A percentile compares a stretch with the other conserved stretches of the same genome.
Conservation (phyloP, 2,113 vertebrate species). For the Mohoua ochrocephala region DNA sequence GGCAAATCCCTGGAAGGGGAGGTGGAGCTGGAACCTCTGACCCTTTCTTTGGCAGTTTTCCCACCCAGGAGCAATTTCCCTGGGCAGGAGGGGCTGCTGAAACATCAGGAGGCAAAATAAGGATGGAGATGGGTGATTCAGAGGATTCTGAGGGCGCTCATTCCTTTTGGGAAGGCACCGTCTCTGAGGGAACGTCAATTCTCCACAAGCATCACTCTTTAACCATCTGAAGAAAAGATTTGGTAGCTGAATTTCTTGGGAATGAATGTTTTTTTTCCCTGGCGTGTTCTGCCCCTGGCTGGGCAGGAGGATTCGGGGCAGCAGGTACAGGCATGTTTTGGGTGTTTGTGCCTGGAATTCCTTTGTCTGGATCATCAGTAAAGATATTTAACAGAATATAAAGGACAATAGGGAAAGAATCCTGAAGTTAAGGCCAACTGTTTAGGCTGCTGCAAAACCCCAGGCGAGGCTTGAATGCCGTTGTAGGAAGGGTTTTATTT, state of each 20-base stretch:
- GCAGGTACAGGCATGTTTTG: fast-evolving
- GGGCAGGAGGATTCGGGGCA: not conserved
- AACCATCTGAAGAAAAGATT: not conserved
- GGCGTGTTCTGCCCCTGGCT: fast-evolving
- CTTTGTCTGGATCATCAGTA: not conserved
- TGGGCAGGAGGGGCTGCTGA: not conserved
- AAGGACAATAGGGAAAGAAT: not conserved
- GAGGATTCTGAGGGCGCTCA: no score
- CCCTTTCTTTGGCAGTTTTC: not conserved
- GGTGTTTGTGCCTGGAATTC: not conserved
- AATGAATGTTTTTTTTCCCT: fast-evolving
- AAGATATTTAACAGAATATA: not conserved
- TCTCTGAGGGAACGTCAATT: not conserved
- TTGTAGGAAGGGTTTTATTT: slow-evolving; percentile 5
- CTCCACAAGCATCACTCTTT: not conserved
- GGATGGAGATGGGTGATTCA: not conserved
- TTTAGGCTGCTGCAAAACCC: not conserved
- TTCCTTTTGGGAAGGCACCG: not conserved
- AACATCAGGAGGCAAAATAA: not conserved
- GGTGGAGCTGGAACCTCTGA: not conserved
- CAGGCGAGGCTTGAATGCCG: not conserved
- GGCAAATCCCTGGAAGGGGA: not conserved
- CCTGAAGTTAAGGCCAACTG: not conserved
- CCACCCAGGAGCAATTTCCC: not conserved
- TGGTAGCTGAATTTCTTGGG: not conserved